Evolutionary conservation across 2,797 vertebrate genomes (phyloP).

Genomic region (Pterois miles): DNA sequence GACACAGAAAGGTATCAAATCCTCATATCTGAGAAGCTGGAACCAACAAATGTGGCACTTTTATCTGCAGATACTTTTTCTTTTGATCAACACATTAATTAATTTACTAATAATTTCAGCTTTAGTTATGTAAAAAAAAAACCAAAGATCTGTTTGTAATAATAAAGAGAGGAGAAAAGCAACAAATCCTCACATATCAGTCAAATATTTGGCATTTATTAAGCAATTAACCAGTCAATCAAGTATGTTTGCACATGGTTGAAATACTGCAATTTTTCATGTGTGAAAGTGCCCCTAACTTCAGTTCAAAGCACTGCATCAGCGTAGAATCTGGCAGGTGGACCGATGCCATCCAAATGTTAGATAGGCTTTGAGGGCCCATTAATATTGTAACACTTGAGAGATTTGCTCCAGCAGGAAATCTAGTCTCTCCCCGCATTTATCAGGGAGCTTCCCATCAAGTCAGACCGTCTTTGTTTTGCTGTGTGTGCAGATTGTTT

Average conservation of each 20-base stretch:
- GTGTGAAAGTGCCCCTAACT: not conserved
- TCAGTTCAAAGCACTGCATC: not conserved
- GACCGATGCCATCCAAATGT: slow-evolving; percentile 30
- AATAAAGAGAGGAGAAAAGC: not conserved
- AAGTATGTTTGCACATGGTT: not conserved
- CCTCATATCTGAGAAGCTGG: not conserved
- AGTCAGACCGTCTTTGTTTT: slow-evolving; percentile 62
- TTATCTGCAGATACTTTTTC: not conserved
- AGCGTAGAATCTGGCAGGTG: slow-evolving; percentile 20
- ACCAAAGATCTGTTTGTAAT: not conserved
- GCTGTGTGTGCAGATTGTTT: slow-evolving; percentile 69
- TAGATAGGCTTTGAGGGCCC: slow-evolving; percentile 44
- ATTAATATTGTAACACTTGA: slow-evolving; percentile 61
- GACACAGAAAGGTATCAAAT: not conserved
- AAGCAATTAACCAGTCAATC: not conserved
- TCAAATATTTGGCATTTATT: not conserved
- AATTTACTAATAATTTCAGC: not conserved
- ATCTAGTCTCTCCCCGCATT: slow-evolving; percentile 52
- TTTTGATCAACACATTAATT: not conserved
- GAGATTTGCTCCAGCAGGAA: slow-evolving; percentile 51
- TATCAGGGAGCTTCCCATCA: slow-evolving; percentile 61
- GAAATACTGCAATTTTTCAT: not conserved
- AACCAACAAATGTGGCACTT: not conserved
- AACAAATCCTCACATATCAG: not conserved
- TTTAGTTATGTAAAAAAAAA: not conserved